Evolutionary conservation across 2,888 invertebrate genomes (phyloP).

Genomic region (Dicyrtomina minuta): DNA sequence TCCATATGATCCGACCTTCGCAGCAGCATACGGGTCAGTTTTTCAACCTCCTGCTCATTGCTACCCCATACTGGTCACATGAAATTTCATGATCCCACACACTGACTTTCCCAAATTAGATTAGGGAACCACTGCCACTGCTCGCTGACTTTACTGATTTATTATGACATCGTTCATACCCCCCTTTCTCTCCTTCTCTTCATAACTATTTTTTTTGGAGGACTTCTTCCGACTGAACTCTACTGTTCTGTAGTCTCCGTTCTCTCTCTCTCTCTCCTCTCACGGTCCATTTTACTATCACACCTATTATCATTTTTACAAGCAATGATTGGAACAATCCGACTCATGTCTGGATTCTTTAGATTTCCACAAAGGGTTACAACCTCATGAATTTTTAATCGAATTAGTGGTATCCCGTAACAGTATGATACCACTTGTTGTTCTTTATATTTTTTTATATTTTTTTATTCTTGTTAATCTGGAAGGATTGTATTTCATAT

Average conservation of each 20-base stretch:
- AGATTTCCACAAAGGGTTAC: constrained; percentile 27
- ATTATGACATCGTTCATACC: constrained; percentile 53
- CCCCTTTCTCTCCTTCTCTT: constrained; percentile 41
- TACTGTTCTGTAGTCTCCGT: constrained; percentile 3
- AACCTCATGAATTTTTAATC: constrained; percentile 53
- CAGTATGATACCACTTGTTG: constrained; percentile 31
- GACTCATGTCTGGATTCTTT: constrained; percentile 22
- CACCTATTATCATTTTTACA: constrained; percentile 28
- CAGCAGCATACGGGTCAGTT: constrained; percentile 84
- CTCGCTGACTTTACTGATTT: constrained; percentile 51
- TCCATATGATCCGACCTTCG: constrained; percentile 87
- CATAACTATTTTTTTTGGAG: constrained; percentile 2
- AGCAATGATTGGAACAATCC: constrained; percentile 27
- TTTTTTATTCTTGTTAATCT: constrained; percentile 29
- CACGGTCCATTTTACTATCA: constrained; percentile 23
- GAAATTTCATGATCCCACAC: constrained; percentile 54
- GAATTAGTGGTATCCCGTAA: constrained; percentile 42
- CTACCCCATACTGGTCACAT: constrained; percentile 47
- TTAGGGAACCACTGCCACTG: constrained; percentile 53
- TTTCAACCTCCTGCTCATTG: constrained; percentile 32
- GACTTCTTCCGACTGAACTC: constrained; percentile 17
- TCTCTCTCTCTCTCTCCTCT: constrained; percentile 6
- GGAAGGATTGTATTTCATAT: constrained; percentile 30
- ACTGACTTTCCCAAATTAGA: constrained; percentile 54
- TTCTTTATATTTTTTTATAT: too few species aligned